Conservation (phyloP, 1,140 invertebrate genomes). For the Hormaphis cornu region DNA sequence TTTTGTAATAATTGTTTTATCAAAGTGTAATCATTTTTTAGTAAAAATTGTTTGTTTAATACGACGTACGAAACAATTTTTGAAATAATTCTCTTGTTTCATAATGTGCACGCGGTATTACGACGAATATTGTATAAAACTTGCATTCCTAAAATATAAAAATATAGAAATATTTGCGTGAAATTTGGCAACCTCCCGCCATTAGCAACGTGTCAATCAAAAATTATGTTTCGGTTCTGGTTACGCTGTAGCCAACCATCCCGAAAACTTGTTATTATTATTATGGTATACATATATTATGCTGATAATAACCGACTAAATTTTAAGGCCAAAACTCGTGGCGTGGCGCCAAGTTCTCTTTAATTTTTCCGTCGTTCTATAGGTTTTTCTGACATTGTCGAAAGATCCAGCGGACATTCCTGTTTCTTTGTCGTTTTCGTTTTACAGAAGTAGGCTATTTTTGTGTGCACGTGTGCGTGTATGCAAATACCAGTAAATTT, state of each 20-base stretch:
- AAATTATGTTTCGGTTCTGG: conserved; percentile 27
- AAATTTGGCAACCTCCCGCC: conserved; percentile 18
- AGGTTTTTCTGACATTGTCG: not conserved
- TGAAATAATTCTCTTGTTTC: no score
- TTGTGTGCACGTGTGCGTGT: not conserved
- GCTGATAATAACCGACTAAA: conserved; percentile 7
- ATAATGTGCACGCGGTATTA: no score
- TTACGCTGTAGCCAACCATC: conserved; percentile 25
- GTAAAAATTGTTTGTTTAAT: no score
- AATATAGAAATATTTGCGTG: no score
- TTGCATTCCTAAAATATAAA: no score
- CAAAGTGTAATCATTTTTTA: no score
- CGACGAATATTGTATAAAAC: no score
- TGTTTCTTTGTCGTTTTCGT: not conserved
- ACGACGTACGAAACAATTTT: no score
- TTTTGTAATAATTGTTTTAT: no score
- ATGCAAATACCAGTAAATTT: not conserved
- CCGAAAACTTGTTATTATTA: not conserved
- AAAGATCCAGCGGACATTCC: not conserved
- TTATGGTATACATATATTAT: conserved; percentile 11
- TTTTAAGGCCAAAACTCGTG: conserved; percentile 19
- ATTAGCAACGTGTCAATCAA: conserved; percentile 28
- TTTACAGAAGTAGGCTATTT: not conserved
- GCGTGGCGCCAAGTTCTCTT: conserved; percentile 4
- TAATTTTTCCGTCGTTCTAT: not conserved